Evolutionary conservation across 2,797 vertebrate genomes (phyloP).

Genomic region (Remorina albescens): DNA sequence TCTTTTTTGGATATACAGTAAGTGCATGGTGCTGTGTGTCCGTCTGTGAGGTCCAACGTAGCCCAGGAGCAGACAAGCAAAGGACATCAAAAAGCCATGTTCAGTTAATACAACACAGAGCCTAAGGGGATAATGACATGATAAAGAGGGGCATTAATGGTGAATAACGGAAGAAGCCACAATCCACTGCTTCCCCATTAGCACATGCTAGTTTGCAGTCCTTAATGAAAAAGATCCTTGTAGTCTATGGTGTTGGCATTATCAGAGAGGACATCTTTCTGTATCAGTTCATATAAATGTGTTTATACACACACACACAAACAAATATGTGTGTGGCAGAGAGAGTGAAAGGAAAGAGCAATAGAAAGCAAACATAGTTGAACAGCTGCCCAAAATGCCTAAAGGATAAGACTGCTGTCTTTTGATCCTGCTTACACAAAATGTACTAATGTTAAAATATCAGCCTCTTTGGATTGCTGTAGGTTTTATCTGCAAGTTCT

Average conservation of each 20-base stretch:
- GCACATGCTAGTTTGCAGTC: constrained; percentile 21
- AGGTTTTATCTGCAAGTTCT: constrained; percentile 66
- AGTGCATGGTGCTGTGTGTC: too few relatives aligned
- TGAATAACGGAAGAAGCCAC: constrained; percentile 32
- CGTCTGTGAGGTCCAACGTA: background rate
- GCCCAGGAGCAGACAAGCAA: background rate
- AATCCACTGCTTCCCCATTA: constrained; percentile 30
- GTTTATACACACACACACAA: constrained; percentile 8
- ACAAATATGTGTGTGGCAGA: constrained; percentile 1
- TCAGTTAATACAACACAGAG: background rate
- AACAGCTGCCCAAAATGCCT: constrained; percentile 69
- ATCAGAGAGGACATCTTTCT: constrained; percentile 49
- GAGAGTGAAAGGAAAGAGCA: constrained; percentile 11
- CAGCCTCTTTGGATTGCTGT: constrained; percentile 63
- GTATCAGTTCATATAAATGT: constrained; percentile 37
- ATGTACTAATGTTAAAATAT: constrained; percentile 71
- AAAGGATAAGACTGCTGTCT: constrained; percentile 77
- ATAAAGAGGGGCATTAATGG: constrained; percentile 31
- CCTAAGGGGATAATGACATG: background rate
- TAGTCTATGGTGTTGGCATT: constrained; percentile 30
- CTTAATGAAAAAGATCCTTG: constrained; percentile 16
- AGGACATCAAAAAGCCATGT: background rate
- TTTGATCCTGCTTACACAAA: constrained; percentile 70
- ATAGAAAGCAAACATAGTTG: constrained; percentile 49
- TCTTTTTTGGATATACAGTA: background rate